Percentiles rank a stretch among this genome's conserved stretches.
Evolutionary conservation across 2,888 invertebrate genomes (phyloP).

Genomic region (Andrena chrysosceles): DNA sequence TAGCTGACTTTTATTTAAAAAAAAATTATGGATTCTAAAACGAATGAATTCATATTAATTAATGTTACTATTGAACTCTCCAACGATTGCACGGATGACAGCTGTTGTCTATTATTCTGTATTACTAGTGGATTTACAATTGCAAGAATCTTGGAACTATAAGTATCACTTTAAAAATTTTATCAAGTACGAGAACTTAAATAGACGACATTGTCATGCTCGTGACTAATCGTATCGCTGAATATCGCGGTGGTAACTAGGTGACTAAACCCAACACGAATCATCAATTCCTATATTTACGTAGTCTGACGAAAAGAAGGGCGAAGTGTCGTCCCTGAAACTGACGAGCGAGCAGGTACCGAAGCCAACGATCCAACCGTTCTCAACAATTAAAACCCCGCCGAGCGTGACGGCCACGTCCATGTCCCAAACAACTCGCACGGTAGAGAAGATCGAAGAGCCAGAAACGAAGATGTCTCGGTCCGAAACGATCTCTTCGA

Average conservation of each 20-base stretch:
- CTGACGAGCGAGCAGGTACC: constrained; percentile 78
- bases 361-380: constrained; percentile 81
- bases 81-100: too few relatives aligned
- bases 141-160: too few relatives aligned
- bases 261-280: too few relatives aligned
- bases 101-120: too few relatives aligned
- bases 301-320: constrained; percentile 80
- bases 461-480: constrained; percentile 76
- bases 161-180: too few relatives aligned
- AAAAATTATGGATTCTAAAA: background rate
- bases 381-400: constrained; percentile 76
- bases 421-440: constrained; percentile 74
- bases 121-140: too few relatives aligned
- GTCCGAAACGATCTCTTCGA: constrained; percentile 82
- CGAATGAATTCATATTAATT: background rate
- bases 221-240: background rate
- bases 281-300: constrained; percentile 50
- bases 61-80: background rate
- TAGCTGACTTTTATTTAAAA: background rate
- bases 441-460: constrained; percentile 75
- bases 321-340: constrained; percentile 79
- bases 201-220: background rate
- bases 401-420: constrained; percentile 65
- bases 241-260: background rate
- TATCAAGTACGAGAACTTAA: too few relatives aligned